phyloP scores from a whole-genome alignment of 1,140 invertebrate species.

The Vanessa tameamea region DNA sequence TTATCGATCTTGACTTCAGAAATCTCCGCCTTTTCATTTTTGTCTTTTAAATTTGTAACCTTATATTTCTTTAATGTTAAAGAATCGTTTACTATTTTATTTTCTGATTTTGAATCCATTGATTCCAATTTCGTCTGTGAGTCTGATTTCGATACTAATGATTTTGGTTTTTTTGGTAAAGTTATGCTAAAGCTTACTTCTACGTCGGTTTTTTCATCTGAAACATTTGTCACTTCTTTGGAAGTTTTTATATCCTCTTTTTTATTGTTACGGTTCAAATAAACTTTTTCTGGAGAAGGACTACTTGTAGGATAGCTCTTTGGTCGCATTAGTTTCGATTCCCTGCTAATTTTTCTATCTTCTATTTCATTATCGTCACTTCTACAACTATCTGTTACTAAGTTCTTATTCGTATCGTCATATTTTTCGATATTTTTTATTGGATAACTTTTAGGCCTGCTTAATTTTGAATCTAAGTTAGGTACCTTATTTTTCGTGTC shows the following conservation, averaged over 20 bases:
- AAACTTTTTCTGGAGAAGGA: conserved; percentile 73
- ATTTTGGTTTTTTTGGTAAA: conserved; percentile 68
- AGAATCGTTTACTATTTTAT: conserved; percentile 56
- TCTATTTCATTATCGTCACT: conserved; percentile 56
- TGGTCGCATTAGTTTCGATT: conserved; percentile 83
- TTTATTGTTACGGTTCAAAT: conserved; percentile 53
- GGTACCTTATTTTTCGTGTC: conserved; percentile 20
- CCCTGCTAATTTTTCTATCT: conserved; percentile 58
- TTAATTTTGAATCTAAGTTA: conserved; percentile 62
- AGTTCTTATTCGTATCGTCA: conserved; percentile 52
- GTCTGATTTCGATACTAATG: conserved; percentile 41
- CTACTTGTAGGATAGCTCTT: conserved; percentile 82
- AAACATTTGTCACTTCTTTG: conserved; percentile 43
- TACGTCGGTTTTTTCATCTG: conserved; percentile 64
- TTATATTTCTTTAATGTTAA: conserved; percentile 76
- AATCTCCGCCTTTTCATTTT: conserved; percentile 34
- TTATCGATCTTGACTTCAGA: conserved; percentile 23
- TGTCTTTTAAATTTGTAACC: conserved; percentile 53
- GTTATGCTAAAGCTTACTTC: conserved; percentile 79
- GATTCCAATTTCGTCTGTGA: conserved; percentile 40
- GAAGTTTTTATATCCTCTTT: conserved; percentile 51
- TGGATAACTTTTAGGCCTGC: conserved; percentile 76
- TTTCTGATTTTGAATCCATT: conserved; percentile 47
- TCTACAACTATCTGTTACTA: conserved; percentile 36
- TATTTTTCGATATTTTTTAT: conserved; percentile 65